Evolutionary conservation across 1,140 invertebrate species (phyloP).

Genomic region (Saxidomus purpurata): DNA sequence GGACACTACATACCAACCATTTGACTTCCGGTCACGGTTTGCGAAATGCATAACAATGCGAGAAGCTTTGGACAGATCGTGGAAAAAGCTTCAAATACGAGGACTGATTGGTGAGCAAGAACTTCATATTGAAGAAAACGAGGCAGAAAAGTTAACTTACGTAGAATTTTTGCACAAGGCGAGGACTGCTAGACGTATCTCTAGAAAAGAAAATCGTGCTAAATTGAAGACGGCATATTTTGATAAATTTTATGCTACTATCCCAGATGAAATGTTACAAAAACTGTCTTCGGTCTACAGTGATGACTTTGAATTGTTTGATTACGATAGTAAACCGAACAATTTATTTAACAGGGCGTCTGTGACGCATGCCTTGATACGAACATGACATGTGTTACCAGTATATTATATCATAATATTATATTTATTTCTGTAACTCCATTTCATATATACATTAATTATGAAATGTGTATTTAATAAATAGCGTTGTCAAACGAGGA

Average conservation of each 20-base stretch:
- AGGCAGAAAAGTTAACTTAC: not conserved
- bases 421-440: too few relatives aligned
- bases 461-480: too few relatives aligned
- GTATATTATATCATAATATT: too few relatives aligned
- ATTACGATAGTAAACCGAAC: constrained; percentile 32
- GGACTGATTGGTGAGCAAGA: constrained; percentile 38
- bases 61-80: constrained; percentile 31
- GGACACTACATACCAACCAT: constrained; percentile 40
- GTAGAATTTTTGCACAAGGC: constrained; percentile 28
- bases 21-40: constrained; percentile 1
- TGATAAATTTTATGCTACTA: not conserved
- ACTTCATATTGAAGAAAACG: not conserved
- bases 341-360: not conserved
- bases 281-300: not conserved
- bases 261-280: not conserved
- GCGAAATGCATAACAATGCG: constrained; percentile 4
- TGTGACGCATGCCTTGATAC: too few relatives aligned
- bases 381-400: too few relatives aligned
- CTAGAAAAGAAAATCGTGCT: not conserved
- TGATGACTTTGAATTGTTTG: constrained; percentile 48
- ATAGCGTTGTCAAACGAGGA: too few relatives aligned
- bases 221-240: not conserved
- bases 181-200: not conserved
- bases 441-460: too few relatives aligned
- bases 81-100: constrained; percentile 50